Percentiles rank a stretch among this genome's conserved stretches.
These are phyloP conservation scores for Callimorpha dominula DNA, from an alignment of 2,888 invertebrate genomes.

Conservation along the genomic window DNA sequence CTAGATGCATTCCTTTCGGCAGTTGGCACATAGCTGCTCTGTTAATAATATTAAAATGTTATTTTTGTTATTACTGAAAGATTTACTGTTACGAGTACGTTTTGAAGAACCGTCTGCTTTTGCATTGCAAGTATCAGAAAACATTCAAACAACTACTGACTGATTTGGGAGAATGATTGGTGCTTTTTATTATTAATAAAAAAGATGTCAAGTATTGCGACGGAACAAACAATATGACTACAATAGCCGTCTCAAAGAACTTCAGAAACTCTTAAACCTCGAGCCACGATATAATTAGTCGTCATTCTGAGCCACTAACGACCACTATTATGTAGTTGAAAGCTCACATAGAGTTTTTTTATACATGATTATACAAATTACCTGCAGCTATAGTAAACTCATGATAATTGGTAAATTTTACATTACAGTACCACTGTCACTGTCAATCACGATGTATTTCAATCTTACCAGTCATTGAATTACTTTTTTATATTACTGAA, in stretches of 20 bases:
- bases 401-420: too few species aligned
- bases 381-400: too few species aligned
- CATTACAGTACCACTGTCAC: too few species aligned
- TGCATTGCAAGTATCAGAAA: background rate
- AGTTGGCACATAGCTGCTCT: conserved; percentile 26
- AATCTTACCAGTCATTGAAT: too few species aligned
- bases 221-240: background rate
- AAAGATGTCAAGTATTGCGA: background rate
- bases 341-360: background rate
- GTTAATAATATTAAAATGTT: conserved; percentile 31
- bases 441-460: too few species aligned
- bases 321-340: background rate
- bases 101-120: background rate
- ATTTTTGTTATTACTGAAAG: conserved; percentile 46
- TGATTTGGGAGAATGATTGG: background rate
- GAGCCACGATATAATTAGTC: background rate
- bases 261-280: background rate
- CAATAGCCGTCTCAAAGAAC: background rate
- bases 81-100: conserved; percentile 25
- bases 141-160: background rate
- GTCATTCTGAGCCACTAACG: background rate
- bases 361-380: too few species aligned
- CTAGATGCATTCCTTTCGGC: conserved; percentile 12
- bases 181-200: background rate
- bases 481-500: too few species aligned